Conservation (phyloP, 2,797 vertebrate species). For the Phrynocephalus vlangalii region DNA sequence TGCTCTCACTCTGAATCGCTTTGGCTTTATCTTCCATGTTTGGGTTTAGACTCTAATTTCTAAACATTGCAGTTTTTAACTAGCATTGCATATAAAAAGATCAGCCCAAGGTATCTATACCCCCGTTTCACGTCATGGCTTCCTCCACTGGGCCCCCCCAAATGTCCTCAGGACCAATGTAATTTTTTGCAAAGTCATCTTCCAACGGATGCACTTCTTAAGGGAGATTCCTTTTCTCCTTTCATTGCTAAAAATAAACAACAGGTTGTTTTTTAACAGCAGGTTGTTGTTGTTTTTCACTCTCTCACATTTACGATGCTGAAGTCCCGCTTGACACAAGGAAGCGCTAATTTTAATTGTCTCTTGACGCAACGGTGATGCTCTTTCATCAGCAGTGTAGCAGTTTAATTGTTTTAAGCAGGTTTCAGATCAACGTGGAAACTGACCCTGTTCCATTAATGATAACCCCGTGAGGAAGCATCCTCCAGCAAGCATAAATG, state of each 20-base stretch:
- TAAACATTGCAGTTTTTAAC: constrained; percentile 40
- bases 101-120: background rate
- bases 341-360: constrained; percentile 50
- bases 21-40: constrained; percentile 72
- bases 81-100: constrained; percentile 2
- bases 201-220: background rate
- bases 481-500: constrained; percentile 44
- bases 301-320: constrained; percentile 41
- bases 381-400: constrained; percentile 13
- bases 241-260: constrained; percentile 14
- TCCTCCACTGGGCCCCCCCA: constrained; percentile 24
- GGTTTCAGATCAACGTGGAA: constrained; percentile 61
- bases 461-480: constrained; percentile 45
- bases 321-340: constrained; percentile 31
- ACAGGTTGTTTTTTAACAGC: background rate
- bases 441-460: constrained; percentile 67
- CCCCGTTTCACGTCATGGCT: background rate
- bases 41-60: constrained; percentile 33
- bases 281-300: constrained; percentile 27
- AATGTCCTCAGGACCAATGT: constrained; percentile 17
- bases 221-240: constrained; percentile 33
- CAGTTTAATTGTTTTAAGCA: constrained; percentile 52
- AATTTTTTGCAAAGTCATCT: constrained; percentile 32
- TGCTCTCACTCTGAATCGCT: constrained; percentile 75
- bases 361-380: background rate